Percentiles rank a stretch among this genome's conserved stretches.
phyloP scores from a whole-genome alignment of 2,113 vertebrate species.

The Brachirus orientalis region DNA sequence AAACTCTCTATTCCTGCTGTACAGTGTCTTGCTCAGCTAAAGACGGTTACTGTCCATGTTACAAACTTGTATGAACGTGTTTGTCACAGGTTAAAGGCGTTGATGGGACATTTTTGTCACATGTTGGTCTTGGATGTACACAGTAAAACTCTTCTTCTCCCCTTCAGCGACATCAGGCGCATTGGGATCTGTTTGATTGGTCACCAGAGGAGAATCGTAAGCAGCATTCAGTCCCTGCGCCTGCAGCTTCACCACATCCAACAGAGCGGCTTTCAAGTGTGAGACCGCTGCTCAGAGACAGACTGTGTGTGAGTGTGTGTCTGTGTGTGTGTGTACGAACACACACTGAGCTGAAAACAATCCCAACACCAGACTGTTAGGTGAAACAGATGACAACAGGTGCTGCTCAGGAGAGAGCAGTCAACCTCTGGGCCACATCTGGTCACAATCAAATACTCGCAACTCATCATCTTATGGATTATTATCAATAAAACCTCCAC shows the following conservation, averaged over 20 bases:
- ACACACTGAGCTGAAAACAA: constrained; percentile 40
- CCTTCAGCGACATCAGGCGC: constrained; percentile 91
- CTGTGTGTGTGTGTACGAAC: too few species aligned
- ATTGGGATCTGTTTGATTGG: constrained; percentile 97
- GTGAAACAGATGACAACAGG: constrained; percentile 54
- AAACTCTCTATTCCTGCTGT: too few species aligned
- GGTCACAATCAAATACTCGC: constrained; percentile 18
- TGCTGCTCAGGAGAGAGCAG: constrained; percentile 32
- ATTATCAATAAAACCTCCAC: constrained; percentile 61
- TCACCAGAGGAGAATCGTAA: constrained; percentile 99
- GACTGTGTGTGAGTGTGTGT: constrained; percentile 39
- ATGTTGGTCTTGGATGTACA: neutral
- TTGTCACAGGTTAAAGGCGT: neutral
- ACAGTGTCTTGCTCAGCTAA: too few species aligned
- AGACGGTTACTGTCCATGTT: too few species aligned
- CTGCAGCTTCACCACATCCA: constrained; percentile 97
- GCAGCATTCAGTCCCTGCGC: constrained; percentile 98
- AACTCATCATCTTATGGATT: constrained; percentile 53
- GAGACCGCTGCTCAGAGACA: constrained; percentile 79
- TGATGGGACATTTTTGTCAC: neutral
- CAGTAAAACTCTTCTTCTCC: constrained; percentile 13
- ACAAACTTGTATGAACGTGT: neutral
- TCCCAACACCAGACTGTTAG: constrained; percentile 65
- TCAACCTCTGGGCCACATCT: constrained; percentile 27
- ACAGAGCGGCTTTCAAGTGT: constrained; percentile 97